Evolutionary conservation across 1,140 invertebrate species (phyloP).

Genomic region (Drosophila nasuta): DNA sequence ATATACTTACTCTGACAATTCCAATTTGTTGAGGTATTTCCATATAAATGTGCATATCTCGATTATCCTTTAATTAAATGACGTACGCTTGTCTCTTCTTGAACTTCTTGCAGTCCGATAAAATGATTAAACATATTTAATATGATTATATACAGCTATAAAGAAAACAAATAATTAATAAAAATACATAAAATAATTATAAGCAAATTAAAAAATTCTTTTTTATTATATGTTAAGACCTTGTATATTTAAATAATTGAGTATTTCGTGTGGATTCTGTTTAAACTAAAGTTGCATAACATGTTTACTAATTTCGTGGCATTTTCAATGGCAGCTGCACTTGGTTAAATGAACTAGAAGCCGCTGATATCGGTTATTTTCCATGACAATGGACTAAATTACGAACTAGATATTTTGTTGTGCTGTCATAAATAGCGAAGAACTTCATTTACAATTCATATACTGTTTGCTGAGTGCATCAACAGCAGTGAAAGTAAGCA

Average conservation of each 20-base stretch:
- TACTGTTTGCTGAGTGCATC: constrained; percentile 9
- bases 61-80: too few species aligned
- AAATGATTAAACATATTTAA: too few species aligned
- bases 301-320: neutral
- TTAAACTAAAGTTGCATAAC: neutral
- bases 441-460: constrained; percentile 32
- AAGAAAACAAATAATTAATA: too few species aligned
- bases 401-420: neutral
- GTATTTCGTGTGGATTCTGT: neutral
- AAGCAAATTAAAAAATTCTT: too few species aligned
- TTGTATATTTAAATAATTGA: neutral
- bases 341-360: constrained; percentile 12
- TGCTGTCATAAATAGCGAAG: constrained; percentile 10
- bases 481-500: constrained; percentile 43
- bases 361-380: neutral
- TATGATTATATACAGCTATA: too few species aligned
- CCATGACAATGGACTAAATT: neutral
- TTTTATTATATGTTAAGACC: too few species aligned
- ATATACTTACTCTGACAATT: too few species aligned
- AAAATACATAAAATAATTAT: too few species aligned
- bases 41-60: too few species aligned
- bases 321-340: neutral
- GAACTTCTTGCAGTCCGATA: too few species aligned
- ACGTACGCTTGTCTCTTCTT: too few species aligned
- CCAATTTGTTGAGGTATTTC: too few species aligned